Percentiles rank a stretch among this genome's conserved stretches.
phyloP scores from a whole-genome alignment of 1,140 invertebrate genomes.

The Drosophila oshimai region DNA sequence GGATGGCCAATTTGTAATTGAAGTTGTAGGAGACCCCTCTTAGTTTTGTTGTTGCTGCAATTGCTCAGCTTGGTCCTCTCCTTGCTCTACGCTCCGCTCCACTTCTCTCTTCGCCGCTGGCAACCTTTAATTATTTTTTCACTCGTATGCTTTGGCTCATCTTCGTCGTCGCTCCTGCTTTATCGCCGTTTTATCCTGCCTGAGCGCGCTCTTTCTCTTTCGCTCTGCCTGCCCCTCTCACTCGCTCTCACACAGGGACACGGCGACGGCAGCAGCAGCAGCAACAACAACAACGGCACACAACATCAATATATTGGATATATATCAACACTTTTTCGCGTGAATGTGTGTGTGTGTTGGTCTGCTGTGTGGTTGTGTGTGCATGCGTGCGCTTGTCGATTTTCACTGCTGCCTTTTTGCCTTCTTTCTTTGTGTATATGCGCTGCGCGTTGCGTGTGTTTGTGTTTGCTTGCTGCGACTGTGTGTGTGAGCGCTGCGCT shows the following conservation, averaged over 20 bases:
- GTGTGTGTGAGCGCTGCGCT: slow-evolving; percentile 24
- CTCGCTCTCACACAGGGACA: slow-evolving; percentile 37
- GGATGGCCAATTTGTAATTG: slow-evolving; percentile 29
- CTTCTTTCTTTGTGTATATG: slow-evolving; percentile 55
- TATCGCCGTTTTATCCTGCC: slow-evolving; percentile 68
- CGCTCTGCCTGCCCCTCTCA: slow-evolving; percentile 27
- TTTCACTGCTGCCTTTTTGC: slow-evolving; percentile 49
- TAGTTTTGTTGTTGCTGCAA: slow-evolving; percentile 29
- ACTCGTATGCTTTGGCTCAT: slow-evolving; percentile 66
- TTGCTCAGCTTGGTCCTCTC: slow-evolving; percentile 9
- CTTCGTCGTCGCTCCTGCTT: slow-evolving; percentile 63
- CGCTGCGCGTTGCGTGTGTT: slow-evolving; percentile 30
- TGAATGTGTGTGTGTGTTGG: slow-evolving; percentile 44
- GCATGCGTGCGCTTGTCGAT: slow-evolving; percentile 46
- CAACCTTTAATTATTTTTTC: slow-evolving; percentile 75
- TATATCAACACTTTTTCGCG: slow-evolving; percentile 59
- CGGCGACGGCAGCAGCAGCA: too few relatives aligned
- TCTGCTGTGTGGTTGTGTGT: slow-evolving; percentile 37
- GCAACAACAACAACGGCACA: slow-evolving; percentile 56
- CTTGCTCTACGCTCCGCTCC: slow-evolving; percentile 17
- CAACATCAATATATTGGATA: slow-evolving; percentile 70
- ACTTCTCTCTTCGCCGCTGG: slow-evolving; percentile 8
- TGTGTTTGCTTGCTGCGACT: slow-evolving; percentile 19
- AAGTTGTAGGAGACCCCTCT: slow-evolving; percentile 7
- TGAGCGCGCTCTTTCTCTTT: slow-evolving; percentile 43